Conservation (phyloP, 53 echinoderm and acorn worm genomes). For the Patiria pectinifera region DNA sequence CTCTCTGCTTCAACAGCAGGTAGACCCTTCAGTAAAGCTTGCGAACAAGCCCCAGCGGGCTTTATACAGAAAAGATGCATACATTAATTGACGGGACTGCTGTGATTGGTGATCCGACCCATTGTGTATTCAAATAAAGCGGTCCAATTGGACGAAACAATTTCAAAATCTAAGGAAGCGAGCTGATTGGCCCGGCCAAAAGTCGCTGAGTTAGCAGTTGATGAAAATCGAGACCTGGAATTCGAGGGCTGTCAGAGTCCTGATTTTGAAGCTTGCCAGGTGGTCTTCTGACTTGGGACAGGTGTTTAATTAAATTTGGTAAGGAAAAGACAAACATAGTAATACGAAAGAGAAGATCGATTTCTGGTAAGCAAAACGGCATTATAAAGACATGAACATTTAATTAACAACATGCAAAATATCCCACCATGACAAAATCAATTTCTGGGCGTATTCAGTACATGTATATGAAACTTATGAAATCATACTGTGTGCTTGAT, state of each 20-base stretch:
- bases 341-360: no score
- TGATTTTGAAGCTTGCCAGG: no score
- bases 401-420: no score
- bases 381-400: no score
- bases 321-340: no score
- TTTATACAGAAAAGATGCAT: constrained; percentile 21
- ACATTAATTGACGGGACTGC: neutral
- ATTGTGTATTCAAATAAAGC: neutral
- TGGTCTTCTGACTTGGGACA: neutral
- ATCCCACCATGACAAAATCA: no score
- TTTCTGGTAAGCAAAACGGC: no score
- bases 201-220: constrained; percentile 25
- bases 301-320: neutral
- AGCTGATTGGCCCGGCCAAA: neutral
- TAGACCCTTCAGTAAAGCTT: neutral
- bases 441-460: no score
- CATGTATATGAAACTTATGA: no score
- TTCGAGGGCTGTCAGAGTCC: no score
- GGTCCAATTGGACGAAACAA: neutral
- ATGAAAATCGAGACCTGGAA: neutral
- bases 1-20: neutral
- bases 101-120: neutral
- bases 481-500: no score
- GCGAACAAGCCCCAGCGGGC: neutral
- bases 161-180: neutral